These are phyloP conservation scores for Macrotis lagotis DNA, from an alignment of 2,113 vertebrate species.

Conservation along the genomic window DNA sequence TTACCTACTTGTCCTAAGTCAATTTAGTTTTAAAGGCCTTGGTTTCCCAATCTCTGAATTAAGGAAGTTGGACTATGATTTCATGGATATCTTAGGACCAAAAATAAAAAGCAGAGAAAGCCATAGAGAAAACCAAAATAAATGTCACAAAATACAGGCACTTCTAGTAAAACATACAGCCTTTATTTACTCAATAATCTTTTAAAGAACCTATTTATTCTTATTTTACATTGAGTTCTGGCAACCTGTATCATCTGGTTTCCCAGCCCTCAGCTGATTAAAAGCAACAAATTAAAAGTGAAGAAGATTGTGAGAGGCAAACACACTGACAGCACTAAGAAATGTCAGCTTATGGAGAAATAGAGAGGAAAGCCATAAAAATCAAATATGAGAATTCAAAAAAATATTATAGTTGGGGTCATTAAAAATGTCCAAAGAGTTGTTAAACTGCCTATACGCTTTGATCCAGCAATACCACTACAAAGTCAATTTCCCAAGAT, in stretches of 20 bases:
- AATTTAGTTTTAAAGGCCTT: not conserved
- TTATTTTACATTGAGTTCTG: not conserved
- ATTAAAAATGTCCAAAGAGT: not conserved
- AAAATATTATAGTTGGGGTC: not conserved
- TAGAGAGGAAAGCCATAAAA: not conserved
- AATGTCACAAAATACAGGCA: not conserved
- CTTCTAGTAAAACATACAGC: not conserved
- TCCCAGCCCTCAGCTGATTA: not conserved
- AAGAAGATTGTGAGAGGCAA: not conserved
- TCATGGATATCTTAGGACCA: not conserved
- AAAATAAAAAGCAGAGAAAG: not conserved
- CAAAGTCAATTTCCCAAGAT: not conserved
- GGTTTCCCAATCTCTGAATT: not conserved
- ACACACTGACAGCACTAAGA: not conserved
- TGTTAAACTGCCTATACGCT: not conserved
- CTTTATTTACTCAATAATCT: too few species aligned
- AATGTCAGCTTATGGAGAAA: conserved; percentile 19
- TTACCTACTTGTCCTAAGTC: not conserved
- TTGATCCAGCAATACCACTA: not conserved
- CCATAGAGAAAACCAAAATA: not conserved
- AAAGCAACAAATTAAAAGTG: conserved; percentile 3
- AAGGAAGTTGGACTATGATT: not conserved
- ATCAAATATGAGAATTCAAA: not conserved
- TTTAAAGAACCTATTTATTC: not conserved
- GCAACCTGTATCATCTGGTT: not conserved